phyloP scores from a whole-genome alignment of 2,888 invertebrate species.

The Aphodius sticticus region DNA sequence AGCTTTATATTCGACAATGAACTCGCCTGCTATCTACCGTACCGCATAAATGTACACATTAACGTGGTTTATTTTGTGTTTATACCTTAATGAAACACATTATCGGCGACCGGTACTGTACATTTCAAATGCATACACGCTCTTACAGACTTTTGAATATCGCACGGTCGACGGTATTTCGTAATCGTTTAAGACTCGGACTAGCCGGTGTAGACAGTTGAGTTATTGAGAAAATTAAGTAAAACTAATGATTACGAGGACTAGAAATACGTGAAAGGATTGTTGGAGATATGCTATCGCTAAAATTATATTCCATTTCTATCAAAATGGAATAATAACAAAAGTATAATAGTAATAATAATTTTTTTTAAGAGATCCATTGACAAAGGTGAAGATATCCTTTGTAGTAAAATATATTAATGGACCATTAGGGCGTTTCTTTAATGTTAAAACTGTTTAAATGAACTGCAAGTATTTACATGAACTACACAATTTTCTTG shows the following conservation, averaged over 20 bases:
- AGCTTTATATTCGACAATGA: conserved; percentile 4
- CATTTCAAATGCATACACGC: neutral
- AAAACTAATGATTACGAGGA: neutral
- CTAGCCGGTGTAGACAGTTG: neutral
- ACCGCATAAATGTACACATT: conserved; percentile 4
- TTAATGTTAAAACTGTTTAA: too few species aligned
- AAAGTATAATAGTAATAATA: too few species aligned
- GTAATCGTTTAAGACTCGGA: neutral
- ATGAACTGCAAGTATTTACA: too few species aligned
- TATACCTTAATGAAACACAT: conserved; percentile 4
- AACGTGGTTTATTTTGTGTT: conserved; percentile 4
- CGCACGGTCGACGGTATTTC: neutral
- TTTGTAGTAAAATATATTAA: too few species aligned
- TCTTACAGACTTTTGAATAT: neutral
- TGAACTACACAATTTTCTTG: too few species aligned
- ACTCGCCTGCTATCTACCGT: neutral
- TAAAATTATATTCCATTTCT: neutral
- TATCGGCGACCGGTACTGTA: neutral
- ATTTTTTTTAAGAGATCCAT: too few species aligned
- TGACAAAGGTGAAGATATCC: too few species aligned
- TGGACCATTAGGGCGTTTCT: too few species aligned
- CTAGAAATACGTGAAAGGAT: neutral
- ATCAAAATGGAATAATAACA: neutral
- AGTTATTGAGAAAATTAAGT: neutral
- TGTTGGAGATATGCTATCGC: neutral